These are phyloP conservation scores for Psittacula echo DNA, from an alignment of 2,797 vertebrate genomes.

Conservation along the genomic window DNA sequence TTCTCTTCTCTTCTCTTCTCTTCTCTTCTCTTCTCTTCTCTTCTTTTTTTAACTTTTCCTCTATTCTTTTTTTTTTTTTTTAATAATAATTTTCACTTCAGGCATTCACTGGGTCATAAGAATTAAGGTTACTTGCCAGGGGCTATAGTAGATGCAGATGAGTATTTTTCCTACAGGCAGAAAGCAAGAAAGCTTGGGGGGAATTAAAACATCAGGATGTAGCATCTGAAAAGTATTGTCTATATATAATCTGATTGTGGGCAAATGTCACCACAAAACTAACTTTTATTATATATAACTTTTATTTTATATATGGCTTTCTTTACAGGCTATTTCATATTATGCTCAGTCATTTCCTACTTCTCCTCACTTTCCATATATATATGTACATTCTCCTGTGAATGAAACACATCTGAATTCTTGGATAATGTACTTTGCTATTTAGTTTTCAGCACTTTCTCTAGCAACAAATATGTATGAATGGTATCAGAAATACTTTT, in stretches of 20 bases:
- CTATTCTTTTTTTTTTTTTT: background rate
- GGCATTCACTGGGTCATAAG: background rate
- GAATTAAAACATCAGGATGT: background rate
- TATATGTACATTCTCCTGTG: background rate
- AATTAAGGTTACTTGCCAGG: background rate
- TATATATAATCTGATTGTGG: background rate
- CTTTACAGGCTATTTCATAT: background rate
- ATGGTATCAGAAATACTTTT: background rate
- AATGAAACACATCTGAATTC: background rate
- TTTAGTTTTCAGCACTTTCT: background rate
- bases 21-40: rapidly evolving
- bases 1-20: too few species aligned
- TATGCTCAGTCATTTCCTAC: background rate
- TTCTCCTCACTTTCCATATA: background rate
- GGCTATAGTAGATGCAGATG: background rate
- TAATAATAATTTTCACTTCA: background rate
- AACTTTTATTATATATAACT: background rate
- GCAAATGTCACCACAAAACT: background rate
- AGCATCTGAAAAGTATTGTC: background rate
- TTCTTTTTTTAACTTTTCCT: too few species aligned
- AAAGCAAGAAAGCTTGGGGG: background rate
- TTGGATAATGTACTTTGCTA: background rate
- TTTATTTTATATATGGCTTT: background rate
- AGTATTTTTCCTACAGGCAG: background rate
- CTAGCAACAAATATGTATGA: background rate